Evolutionary conservation across 2,888 invertebrate genomes (phyloP), one percentile per base, ranked within the genome.

Genomic region (Dichetophora obliterata): DNA sequence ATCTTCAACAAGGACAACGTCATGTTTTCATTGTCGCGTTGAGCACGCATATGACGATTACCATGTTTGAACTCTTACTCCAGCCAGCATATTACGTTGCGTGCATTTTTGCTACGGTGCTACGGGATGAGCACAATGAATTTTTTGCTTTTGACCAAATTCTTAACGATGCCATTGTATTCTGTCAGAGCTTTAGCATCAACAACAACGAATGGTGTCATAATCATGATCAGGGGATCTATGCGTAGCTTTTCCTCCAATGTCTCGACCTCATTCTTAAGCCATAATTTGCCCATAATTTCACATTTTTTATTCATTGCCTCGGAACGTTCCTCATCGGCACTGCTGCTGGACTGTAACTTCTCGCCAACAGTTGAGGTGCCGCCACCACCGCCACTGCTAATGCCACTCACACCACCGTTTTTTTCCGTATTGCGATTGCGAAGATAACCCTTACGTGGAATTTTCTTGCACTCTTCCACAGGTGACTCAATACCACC

Each of bases 41-140:
- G 98, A 0, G 96, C 94, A 81, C 96, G 92, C 84, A 98, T 91
- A 88, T 94, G 97, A 80, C 97, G 92, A 83, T 96, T 96, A 14
- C 98, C 98, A 80, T 93, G 93, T 82, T 94, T 93, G 81, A 98
- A 93, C 86, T 97, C 96, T 52, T 92, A 91, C 89, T 98, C 98
- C 80, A 98, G 90, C 97, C 97, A 98, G 81, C 98, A 94, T 78
- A 97, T 98, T 4, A 96, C 96, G 87, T 97, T 96, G 72, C 98
- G 92, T 0, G 97, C 97, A 80, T 94, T 92, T 80, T 93, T 93
- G 84, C 94, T 94, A 81, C 94, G 94, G 78, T 95, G 94, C 90
- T 98, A 98, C 83, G 98, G 98, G 81, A 98, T 94, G 77, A 98
- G 92, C 74, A 98, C 92, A 83, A 98, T 94, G 86, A 97, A 96